Evolutionary conservation across 2,113 vertebrate species (phyloP).

Genomic region (Tretioscincus oriximinensis): DNA sequence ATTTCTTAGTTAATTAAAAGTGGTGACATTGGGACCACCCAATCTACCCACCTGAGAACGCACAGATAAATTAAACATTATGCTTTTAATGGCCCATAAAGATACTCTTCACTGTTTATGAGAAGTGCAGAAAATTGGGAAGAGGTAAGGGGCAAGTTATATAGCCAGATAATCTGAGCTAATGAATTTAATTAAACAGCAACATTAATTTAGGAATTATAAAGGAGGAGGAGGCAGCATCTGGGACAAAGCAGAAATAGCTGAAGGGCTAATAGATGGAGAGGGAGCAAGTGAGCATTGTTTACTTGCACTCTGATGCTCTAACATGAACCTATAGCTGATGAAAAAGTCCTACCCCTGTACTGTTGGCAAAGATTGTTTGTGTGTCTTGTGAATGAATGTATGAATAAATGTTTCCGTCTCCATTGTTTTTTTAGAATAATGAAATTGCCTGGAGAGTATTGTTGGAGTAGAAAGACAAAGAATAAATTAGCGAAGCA

Average conservation of each 20-base stretch:
- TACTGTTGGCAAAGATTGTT: background rate
- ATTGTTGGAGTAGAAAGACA: background rate
- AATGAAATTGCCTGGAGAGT: background rate
- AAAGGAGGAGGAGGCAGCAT: constrained; percentile 15
- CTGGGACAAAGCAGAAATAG: background rate
- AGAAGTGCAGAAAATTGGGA: constrained; percentile 57
- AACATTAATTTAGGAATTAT: constrained; percentile 61
- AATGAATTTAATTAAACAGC: constrained; percentile 75
- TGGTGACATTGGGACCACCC: constrained; percentile 77
- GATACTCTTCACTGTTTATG: constrained; percentile 69
- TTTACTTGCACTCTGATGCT: background rate
- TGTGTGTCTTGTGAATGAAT: background rate
- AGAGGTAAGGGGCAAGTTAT: constrained; percentile 58
- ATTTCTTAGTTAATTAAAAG: constrained; percentile 76
- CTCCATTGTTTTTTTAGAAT: background rate
- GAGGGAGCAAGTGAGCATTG: constrained; percentile 4
- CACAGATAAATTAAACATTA: constrained; percentile 78
- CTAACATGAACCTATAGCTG: background rate
- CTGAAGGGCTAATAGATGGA: constrained; percentile 7
- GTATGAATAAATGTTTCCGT: background rate
- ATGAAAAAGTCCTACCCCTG: background rate
- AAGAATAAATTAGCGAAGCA: background rate
- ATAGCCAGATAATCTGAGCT: constrained; percentile 71
- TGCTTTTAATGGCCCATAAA: constrained; percentile 79
- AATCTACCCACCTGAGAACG: constrained; percentile 70